A percentile compares a stretch with the other conserved stretches of the same genome.
phyloP scores from a whole-genome alignment of 2,113 vertebrate species.

The Podarcis cretensis region DNA sequence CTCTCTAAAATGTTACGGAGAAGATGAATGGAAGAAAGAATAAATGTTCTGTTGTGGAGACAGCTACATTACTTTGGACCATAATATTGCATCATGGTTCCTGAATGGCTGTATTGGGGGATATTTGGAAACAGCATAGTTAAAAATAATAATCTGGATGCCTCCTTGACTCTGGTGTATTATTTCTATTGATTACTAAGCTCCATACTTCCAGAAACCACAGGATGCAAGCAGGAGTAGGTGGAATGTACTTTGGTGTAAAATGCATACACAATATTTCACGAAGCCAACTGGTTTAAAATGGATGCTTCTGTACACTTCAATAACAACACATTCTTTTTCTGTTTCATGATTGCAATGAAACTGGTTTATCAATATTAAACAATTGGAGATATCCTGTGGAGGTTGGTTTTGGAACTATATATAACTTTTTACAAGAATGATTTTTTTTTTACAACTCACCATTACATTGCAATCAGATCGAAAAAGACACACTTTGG shows the following conservation, averaged over 20 bases:
- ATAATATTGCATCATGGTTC: not conserved
- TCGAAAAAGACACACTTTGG: not conserved
- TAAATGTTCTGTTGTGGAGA: not conserved
- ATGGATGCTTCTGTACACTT: not conserved
- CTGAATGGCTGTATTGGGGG: not conserved
- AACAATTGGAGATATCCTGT: slow-evolving; percentile 7
- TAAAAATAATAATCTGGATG: not conserved
- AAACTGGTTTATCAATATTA: slow-evolving; percentile 5
- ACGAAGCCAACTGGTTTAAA: not conserved
- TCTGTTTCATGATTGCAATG: not conserved
- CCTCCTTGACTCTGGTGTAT: not conserved
- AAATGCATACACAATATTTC: not conserved
- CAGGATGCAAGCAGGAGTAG: not conserved
- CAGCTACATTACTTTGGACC: not conserved
- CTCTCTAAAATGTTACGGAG: not conserved
- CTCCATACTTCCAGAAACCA: not conserved
- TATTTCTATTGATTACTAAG: not conserved
- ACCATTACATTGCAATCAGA: slow-evolving; percentile 11
- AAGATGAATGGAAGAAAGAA: not conserved
- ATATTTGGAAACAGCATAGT: not conserved
- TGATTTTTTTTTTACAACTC: not conserved
- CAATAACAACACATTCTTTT: not conserved
- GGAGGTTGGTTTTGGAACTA: slow-evolving; percentile 9
- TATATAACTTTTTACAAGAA: not conserved
- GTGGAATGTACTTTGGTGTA: not conserved